Conservation (phyloP, 2,888 invertebrate genomes). For the Tetranychus piercei region DNA sequence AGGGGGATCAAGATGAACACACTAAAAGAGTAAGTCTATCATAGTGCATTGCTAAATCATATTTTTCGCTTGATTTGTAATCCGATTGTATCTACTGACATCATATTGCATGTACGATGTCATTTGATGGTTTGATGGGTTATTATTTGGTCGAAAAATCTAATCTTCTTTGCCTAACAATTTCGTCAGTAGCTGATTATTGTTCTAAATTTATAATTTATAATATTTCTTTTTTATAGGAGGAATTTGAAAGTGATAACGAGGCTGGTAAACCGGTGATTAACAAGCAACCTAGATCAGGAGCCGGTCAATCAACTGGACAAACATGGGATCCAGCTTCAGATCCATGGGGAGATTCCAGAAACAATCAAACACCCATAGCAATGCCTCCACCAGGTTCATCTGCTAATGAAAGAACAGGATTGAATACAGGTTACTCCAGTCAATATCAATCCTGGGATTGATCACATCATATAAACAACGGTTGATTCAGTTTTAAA, state of each 20-base stretch:
- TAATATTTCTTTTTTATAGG: background rate
- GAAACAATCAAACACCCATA: constrained; percentile 10
- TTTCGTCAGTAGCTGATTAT: background rate
- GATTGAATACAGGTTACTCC: background rate
- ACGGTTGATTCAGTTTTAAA: background rate
- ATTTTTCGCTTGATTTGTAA: background rate
- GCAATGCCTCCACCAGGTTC: constrained; percentile 30
- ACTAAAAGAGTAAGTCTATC: background rate
- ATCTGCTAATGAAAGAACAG: constrained; percentile 2
- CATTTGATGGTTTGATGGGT: background rate
- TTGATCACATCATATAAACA: background rate
- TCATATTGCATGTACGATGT: too few relatives aligned
- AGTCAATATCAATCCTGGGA: constrained; percentile 12
- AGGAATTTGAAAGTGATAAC: constrained; percentile 9
- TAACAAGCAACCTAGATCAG: constrained; percentile 8
- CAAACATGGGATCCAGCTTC: constrained; percentile 5
- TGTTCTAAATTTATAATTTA: background rate
- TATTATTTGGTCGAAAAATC: background rate
- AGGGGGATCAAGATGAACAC: background rate
- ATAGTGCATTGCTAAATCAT: background rate
- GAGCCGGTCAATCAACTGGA: background rate
- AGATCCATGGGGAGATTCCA: constrained; percentile 14
- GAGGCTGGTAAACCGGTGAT: constrained; percentile 5
- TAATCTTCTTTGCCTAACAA: background rate
- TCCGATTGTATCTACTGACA: too few relatives aligned